phyloP scores from a whole-genome alignment of 2,797 vertebrate species.

The Rhynchotus rufescens region DNA sequence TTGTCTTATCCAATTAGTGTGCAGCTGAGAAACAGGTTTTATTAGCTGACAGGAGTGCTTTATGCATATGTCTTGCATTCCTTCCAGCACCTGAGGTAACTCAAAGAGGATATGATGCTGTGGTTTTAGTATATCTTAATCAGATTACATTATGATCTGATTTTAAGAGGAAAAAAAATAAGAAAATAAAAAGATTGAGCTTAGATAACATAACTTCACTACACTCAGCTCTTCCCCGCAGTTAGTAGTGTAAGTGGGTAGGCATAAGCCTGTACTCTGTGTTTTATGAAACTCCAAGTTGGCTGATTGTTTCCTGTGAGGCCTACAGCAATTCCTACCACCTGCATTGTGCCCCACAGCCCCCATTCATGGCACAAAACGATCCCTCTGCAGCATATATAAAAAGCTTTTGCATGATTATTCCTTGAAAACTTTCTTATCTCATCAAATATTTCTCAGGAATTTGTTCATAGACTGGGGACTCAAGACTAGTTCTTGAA shows the following conservation, averaged over 20 bases:
- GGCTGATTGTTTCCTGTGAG: conserved; percentile 60
- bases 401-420: conserved; percentile 34
- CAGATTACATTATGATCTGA: neutral
- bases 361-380: conserved; percentile 49
- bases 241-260: neutral
- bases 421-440: conserved; percentile 54
- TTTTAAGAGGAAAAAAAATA: neutral
- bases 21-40: neutral
- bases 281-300: conserved; percentile 38
- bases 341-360: conserved; percentile 25
- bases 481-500: neutral
- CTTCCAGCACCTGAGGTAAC: neutral
- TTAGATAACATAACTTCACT: neutral
- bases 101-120: neutral
- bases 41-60: neutral
- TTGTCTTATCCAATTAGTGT: neutral
- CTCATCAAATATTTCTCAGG: conserved; percentile 51
- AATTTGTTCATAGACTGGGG: neutral
- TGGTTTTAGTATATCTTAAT: neutral
- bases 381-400: neutral
- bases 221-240: neutral
- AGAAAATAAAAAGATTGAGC: neutral
- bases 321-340: conserved; percentile 62
- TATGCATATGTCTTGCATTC: neutral
- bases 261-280: neutral